These are phyloP conservation scores for Petrocephalus sullivani DNA, from an alignment of 2,797 vertebrate species.

Conservation along the genomic window DNA sequence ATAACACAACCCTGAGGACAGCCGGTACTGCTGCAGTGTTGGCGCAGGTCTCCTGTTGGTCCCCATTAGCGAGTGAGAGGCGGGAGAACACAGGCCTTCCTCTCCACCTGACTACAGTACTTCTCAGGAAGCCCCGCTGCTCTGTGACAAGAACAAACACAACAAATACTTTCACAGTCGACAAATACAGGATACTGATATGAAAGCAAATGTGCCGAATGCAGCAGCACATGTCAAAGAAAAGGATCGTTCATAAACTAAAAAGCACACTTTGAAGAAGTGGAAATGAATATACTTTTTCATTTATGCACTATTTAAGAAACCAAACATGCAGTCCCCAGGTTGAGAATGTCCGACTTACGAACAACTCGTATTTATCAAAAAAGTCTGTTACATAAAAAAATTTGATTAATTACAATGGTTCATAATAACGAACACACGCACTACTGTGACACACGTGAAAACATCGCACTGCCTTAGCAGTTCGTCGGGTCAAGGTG, in stretches of 20 bases:
- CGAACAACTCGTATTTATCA: not conserved
- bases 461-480: not conserved
- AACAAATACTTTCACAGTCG: not conserved
- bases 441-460: not conserved
- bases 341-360: not conserved
- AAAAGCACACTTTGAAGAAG: not conserved
- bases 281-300: not conserved
- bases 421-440: not conserved
- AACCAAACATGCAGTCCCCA: not conserved
- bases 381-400: not conserved
- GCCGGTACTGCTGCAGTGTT: not conserved
- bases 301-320: not conserved
- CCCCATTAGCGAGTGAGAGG: conserved; percentile 24
- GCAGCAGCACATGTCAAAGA: not conserved
- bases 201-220: not conserved
- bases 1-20: not conserved
- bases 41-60: not conserved
- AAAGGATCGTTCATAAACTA: not conserved
- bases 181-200: not conserved
- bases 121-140: conserved; percentile 71
- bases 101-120: conserved; percentile 71
- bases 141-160: conserved; percentile 49
- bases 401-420: not conserved
- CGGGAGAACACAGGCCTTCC: conserved; percentile 44
- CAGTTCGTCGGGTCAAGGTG: not conserved